Percentiles rank a stretch among this genome's conserved stretches.
phyloP scores from a whole-genome alignment of 2,113 vertebrate species.

The Neomonachus schauinslandi region DNA sequence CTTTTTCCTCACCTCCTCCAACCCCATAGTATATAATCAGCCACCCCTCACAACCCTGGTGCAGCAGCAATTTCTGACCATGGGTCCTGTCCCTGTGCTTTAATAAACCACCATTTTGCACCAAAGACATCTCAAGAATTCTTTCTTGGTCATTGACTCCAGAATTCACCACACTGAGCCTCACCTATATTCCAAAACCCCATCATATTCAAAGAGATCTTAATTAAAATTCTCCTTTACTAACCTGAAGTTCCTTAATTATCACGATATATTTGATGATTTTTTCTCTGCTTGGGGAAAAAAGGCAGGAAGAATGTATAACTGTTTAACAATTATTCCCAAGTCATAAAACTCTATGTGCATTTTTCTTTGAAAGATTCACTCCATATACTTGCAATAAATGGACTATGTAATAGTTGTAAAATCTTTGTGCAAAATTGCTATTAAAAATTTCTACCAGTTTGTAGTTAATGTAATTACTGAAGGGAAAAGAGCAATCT shows the following conservation, averaged over 20 bases:
- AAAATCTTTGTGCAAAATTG: background rate
- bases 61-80: too few relatives aligned
- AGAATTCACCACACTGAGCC: too few relatives aligned
- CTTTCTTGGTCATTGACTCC: too few relatives aligned
- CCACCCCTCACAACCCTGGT: too few relatives aligned
- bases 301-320: background rate
- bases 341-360: background rate
- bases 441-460: conserved; percentile 8
- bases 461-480: background rate
- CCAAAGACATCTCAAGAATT: too few relatives aligned
- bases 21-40: too few relatives aligned
- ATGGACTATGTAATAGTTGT: background rate
- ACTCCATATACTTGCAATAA: background rate
- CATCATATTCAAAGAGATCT: background rate
- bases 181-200: too few relatives aligned
- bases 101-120: too few relatives aligned
- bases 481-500: background rate
- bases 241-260: background rate
- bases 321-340: background rate
- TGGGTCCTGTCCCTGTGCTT: too few relatives aligned
- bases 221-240: background rate
- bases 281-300: background rate
- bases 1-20: too few relatives aligned
- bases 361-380: background rate
- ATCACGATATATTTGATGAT: background rate